phyloP scores from a whole-genome alignment of 2,797 vertebrate species.

The Tokudaia tokunoshimensis region DNA sequence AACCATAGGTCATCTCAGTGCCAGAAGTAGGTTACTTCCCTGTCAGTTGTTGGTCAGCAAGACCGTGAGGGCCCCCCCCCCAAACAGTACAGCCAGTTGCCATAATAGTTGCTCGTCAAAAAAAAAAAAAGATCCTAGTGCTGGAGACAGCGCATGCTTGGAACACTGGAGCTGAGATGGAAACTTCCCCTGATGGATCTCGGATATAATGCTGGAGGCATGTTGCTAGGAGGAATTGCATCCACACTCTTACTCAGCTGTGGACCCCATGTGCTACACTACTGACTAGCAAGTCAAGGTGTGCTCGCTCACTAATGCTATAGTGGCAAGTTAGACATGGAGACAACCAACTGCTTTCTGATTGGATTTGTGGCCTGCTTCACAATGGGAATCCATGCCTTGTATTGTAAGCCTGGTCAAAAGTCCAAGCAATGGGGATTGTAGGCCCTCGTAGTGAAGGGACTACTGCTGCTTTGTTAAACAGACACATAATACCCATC shows the following conservation, averaged over 20 bases:
- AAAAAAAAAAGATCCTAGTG: not conserved
- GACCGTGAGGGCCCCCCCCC: accelerated
- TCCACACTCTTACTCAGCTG: not conserved
- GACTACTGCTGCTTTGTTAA: not conserved
- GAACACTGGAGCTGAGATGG: not conserved
- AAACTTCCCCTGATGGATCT: not conserved
- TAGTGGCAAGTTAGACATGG: not conserved
- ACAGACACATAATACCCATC: not conserved
- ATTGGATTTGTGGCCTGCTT: not conserved
- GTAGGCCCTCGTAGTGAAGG: too few species aligned
- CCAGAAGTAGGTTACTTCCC: not conserved
- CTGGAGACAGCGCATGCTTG: not conserved
- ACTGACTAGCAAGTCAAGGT: not conserved
- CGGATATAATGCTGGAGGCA: too few species aligned
- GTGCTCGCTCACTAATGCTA: not conserved
- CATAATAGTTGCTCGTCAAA: not conserved
- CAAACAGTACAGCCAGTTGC: not conserved
- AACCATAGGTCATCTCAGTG: not conserved
- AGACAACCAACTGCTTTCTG: not conserved
- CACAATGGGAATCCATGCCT: not conserved
- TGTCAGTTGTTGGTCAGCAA: not conserved
- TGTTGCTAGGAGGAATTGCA: not conserved
- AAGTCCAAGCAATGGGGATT: not conserved
- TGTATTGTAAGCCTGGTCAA: not conserved
- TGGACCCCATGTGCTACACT: too few species aligned